Base-by-base conservation (phyloP, 2,113 vertebrate genomes). In the Erythrocercus mccallii region DNA sequence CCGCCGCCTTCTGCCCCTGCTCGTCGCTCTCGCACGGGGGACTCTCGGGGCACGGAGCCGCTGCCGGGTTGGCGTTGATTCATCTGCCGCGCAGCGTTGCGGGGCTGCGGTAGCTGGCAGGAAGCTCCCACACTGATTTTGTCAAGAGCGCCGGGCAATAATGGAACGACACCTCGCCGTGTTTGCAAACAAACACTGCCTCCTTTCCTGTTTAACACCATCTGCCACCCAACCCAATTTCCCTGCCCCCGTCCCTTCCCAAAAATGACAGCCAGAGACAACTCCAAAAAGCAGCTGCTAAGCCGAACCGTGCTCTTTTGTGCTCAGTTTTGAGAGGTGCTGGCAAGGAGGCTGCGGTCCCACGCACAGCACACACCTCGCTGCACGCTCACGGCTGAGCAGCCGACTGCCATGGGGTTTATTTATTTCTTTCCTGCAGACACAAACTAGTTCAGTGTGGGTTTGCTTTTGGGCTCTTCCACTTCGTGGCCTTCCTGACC, bases 181-280 rank as follows among this genome's bases (percentile, higher is more conserved):
- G 94, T 97, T 93, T 97, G 96, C 95, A 97, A 97, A 97, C 95
- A 97, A 96, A 96, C 94, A 95, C 86, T 92, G 93, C 92, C 90
- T 97, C 92, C 72, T 90, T 96, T 97, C 96, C 95, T 95, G 92
- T 95, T 96, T 94, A 90, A 88, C 92, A 68, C 96, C 96, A 96
- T 97, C 94, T 97, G 95, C 92, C 96, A 94, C 82, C 82, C 88
- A 93, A 88, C 57, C 94, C 92, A 64, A 86, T 92, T 88, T 92
- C 88, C 94, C 94, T 96, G 56, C 93, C 92, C 76, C 94, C 80
- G 9, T 53, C 82, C 95, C 76, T 93, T 90, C 93, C 95, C 92
- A 88, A 81, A 97, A 95, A 92, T 78, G 77, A 95, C 94, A 95
- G 89, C 80, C 91, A 84, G 82, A 88, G 88, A 93, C 79, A 81